Evolutionary conservation across 2,888 invertebrate species (phyloP).

Genomic region (Baronia brevicornis): DNA sequence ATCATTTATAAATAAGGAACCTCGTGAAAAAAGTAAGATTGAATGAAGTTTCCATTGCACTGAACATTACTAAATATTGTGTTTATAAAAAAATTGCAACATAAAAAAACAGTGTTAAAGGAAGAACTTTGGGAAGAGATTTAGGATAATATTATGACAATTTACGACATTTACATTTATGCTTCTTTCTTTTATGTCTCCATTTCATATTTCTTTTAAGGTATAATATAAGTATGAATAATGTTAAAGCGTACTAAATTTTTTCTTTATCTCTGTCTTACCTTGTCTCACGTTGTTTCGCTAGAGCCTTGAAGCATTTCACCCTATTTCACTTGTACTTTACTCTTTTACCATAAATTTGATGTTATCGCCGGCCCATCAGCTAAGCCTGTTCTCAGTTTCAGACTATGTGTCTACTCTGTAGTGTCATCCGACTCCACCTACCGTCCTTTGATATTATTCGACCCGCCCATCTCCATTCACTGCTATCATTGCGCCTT

Average conservation of each 20-base stretch:
- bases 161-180: constrained; percentile 16
- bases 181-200: constrained; percentile 13
- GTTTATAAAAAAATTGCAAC: constrained; percentile 8
- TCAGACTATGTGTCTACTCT: constrained; percentile 6
- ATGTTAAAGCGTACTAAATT: constrained; percentile 10
- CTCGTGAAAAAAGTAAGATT: too few species aligned
- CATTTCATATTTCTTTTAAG: constrained; percentile 10
- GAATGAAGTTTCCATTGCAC: too few species aligned
- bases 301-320: neutral
- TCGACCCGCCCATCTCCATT: constrained; percentile 34
- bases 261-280: too few species aligned
- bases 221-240: constrained; percentile 13
- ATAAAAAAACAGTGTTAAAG: constrained; percentile 13
- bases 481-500: constrained; percentile 32
- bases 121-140: constrained; percentile 13
- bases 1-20: too few species aligned
- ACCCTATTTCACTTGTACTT: constrained; percentile 2
- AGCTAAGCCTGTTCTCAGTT: constrained; percentile 6
- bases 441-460: constrained; percentile 25
- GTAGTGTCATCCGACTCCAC: constrained; percentile 17
- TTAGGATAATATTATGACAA: constrained; percentile 15
- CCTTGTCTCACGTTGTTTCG: constrained; percentile 2
- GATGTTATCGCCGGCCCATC: constrained; percentile 2
- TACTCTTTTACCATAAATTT: constrained; percentile 5
- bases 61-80: constrained; percentile 3